Percentiles rank a stretch among this genome's conserved stretches.
Evolutionary conservation across 2,113 vertebrate genomes (phyloP).

Genomic region (Campylomormyrus numenius): DNA sequence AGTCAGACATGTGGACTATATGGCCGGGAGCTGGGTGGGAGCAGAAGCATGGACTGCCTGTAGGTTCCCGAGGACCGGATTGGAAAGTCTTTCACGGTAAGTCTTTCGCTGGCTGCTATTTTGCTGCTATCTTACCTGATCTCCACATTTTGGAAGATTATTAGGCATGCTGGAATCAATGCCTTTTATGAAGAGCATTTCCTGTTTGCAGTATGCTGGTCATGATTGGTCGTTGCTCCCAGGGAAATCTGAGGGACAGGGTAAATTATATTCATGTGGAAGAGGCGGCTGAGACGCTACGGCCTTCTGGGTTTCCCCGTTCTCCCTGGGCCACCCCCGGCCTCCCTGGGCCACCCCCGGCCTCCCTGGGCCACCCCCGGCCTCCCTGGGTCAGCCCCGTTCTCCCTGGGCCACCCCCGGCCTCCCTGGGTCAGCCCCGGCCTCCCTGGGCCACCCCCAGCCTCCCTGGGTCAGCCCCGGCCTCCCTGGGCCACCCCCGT

Average conservation of each 20-base stretch:
- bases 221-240: background rate
- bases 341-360: too few relatives aligned
- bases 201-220: background rate
- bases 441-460: too few relatives aligned
- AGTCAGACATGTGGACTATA: background rate
- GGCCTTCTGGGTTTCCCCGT: constrained; percentile 20
- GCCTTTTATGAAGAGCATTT: background rate
- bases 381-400: too few relatives aligned
- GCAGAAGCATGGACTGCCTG: background rate
- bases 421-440: too few relatives aligned
- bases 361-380: too few relatives aligned
- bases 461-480: too few relatives aligned
- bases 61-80: background rate
- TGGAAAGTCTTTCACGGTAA: background rate
- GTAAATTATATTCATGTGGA: background rate
- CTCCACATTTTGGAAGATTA: background rate
- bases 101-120: background rate
- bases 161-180: background rate
- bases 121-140: background rate
- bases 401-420: too few relatives aligned
- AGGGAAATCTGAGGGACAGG: background rate
- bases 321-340: too few relatives aligned
- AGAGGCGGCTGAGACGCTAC: constrained; percentile 44
- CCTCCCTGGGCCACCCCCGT: background rate
- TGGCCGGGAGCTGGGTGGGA: background rate